phyloP scores from a whole-genome alignment of 2,113 vertebrate species.

The Anhinga rufa region DNA sequence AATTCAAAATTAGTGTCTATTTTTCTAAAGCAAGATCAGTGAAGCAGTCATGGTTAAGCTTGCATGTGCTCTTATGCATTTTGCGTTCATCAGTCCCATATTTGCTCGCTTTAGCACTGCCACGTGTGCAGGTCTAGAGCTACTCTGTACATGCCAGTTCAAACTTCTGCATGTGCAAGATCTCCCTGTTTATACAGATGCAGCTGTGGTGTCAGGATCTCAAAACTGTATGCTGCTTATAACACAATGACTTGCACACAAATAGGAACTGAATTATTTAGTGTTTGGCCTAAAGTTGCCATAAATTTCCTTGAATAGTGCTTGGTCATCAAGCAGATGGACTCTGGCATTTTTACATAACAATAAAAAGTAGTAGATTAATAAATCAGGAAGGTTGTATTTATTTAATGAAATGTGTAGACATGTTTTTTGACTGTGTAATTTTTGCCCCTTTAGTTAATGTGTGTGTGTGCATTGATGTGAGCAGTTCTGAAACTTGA shows the following conservation, averaged over 20 bases:
- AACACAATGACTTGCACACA: neutral
- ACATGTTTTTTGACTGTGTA: neutral
- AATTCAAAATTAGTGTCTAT: neutral
- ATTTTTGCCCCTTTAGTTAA: neutral
- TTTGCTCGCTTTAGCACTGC: neutral
- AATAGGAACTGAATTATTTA: neutral
- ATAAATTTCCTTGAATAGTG: neutral
- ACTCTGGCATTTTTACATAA: neutral
- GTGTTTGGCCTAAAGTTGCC: neutral
- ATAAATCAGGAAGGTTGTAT: neutral
- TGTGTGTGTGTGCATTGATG: neutral
- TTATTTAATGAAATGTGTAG: neutral
- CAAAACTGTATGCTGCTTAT: neutral
- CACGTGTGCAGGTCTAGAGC: neutral
- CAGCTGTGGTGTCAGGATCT: neutral
- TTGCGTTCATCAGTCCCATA: neutral
- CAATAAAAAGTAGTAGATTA: neutral
- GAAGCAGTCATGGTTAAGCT: neutral
- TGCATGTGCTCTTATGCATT: neutral
- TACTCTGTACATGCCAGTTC: neutral
- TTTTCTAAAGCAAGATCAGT: neutral
- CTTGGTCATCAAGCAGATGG: neutral
- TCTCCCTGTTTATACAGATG: neutral
- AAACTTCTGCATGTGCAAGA: neutral
- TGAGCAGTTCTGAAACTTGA: neutral